Base-by-base conservation (phyloP, 35 echinoderm and acorn worm species). In the Strongylocentrotus purpuratus region DNA sequence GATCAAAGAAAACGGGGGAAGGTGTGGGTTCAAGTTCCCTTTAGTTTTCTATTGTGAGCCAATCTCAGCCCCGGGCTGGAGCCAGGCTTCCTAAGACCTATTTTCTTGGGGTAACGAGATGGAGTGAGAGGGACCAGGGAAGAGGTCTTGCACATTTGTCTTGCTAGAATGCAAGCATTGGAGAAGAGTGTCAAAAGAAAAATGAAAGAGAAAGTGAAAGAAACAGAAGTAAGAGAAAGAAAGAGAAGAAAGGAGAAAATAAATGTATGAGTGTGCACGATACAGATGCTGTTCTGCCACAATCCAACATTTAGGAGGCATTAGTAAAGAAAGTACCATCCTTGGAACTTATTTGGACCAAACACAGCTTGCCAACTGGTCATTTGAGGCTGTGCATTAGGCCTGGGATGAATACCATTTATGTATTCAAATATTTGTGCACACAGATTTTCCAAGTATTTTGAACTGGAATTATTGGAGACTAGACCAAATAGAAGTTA, bases 21-120 rank as follows among this genome's bases (percentile, higher is more conserved):
- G 91, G 91, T 93, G 46, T 31, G 31, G 48, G 91, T 93, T 93
- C 91, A 93, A 93, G 91, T 93, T 93, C 91, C 91, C 91, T 58
- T 31, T 58, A 58, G 91, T 46, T 31, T 14, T 50, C 91, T 28
- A 93, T 93, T 93, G 91, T 93, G 91, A 93, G 46, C 91, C 91
- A 58, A 93, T 93, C 91, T 93, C 12, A 14, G 17, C 91, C 91
- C 11, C 15, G 31, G 91, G 91, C 91, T 0, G 22, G 48, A 93
- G 11, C 22, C 48, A 46, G 31, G 91, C 91, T 50, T 93, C 46
- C 91, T 46, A 55, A 32, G 31, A 31, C 48, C 91, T 22, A 93
- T 93, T 45, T 89, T 89, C 87, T 46, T 45, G 87, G 87, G 45
- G 87, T 46, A 46, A 45, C 15, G 33, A 46, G 65, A 89, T 45